Percentiles rank a stretch among this genome's conserved stretches.
Evolutionary conservation across 2,797 vertebrate genomes (phyloP).

Genomic region (Acanthiza pusilla): DNA sequence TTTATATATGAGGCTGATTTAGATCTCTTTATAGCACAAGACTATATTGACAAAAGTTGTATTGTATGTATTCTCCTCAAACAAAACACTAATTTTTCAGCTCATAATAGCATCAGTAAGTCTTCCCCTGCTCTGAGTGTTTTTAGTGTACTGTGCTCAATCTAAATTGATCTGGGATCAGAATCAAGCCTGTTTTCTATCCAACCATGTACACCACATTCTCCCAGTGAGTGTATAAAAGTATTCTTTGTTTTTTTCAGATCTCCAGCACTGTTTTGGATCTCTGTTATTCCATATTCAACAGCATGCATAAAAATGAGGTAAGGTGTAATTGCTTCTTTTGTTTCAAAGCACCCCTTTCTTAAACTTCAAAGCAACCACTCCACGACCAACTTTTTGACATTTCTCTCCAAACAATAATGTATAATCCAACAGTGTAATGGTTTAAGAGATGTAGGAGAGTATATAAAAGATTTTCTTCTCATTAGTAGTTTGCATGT

Average conservation of each 20-base stretch:
- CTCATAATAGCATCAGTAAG: background rate
- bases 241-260: slow-evolving; percentile 40
- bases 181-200: background rate
- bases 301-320: slow-evolving; percentile 57
- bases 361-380: background rate
- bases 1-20: background rate
- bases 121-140: background rate
- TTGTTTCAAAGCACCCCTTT: background rate
- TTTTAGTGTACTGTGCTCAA: background rate
- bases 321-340: background rate
- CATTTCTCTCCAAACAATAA: background rate
- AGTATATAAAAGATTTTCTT: slow-evolving; percentile 23
- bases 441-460: slow-evolving; percentile 6
- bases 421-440: background rate
- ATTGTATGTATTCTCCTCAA: background rate
- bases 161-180: background rate
- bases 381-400: background rate
- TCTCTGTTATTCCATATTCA: slow-evolving; percentile 70
- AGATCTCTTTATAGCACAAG: background rate
- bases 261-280: slow-evolving; percentile 62
- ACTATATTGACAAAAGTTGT: background rate
- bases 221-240: background rate
- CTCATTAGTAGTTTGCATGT: background rate
- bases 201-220: background rate
- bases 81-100: background rate